Percentiles rank a stretch among this genome's conserved stretches.
These are phyloP conservation scores for Agrochola lota DNA, from an alignment of 2,888 invertebrate genomes.

Conservation along the genomic window DNA sequence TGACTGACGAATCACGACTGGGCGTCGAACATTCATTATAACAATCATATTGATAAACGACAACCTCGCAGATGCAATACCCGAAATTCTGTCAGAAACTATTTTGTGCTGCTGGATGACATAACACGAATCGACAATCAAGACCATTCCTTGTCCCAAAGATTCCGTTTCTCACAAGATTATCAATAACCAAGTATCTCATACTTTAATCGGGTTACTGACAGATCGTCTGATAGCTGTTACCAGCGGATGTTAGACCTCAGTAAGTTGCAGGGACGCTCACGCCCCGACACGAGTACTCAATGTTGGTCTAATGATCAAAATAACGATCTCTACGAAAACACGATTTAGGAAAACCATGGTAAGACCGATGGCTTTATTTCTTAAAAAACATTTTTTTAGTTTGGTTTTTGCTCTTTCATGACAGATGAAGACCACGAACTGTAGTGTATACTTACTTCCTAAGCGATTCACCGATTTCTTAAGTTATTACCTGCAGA, in stretches of 20 bases:
- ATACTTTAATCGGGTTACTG: not conserved
- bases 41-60: not conserved
- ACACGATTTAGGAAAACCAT: not conserved
- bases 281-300: too few species aligned
- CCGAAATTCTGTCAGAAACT: not conserved
- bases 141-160: not conserved
- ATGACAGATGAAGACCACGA: slow-evolving; percentile 1
- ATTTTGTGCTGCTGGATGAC: not conserved
- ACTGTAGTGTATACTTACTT: not conserved
- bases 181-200: not conserved
- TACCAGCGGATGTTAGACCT: not conserved
- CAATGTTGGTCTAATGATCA: not conserved
- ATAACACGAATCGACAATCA: not conserved
- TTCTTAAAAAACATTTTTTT: not conserved
- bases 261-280: not conserved
- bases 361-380: not conserved
- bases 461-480: slow-evolving; percentile 5
- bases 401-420: not conserved
- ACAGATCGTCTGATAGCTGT: not conserved
- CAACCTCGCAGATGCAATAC: not conserved
- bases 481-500: too few species aligned
- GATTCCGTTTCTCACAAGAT: not conserved
- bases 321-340: not conserved
- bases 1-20: slow-evolving; percentile 16
- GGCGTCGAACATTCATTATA: slow-evolving; percentile 30